Percentiles rank a stretch among this genome's conserved stretches.
These are phyloP conservation scores for Galeopsomyia nigrocyanea DNA, from an alignment of 2,888 invertebrate species.

Conservation along the genomic window DNA sequence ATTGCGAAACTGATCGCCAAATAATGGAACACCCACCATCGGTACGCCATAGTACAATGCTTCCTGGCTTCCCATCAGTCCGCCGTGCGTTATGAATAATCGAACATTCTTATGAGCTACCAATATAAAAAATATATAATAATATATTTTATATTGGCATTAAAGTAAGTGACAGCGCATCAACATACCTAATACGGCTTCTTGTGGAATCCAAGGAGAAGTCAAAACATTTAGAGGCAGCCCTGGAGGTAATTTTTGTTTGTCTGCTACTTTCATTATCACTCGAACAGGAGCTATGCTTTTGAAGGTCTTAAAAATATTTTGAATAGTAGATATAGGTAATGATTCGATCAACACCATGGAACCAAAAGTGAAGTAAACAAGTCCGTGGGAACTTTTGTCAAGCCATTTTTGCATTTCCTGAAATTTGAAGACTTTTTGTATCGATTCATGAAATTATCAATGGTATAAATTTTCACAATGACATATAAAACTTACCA, in stretches of 20 bases:
- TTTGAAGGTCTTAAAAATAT: constrained; percentile 51
- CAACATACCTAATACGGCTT: constrained; percentile 7
- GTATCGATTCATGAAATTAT: constrained; percentile 70
- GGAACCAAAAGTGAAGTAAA: constrained; percentile 59
- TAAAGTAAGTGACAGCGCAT: neutral
- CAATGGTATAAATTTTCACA: constrained; percentile 68
- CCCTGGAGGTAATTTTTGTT: constrained; percentile 50
- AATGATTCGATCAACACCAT: constrained; percentile 54
- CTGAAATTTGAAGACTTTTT: constrained; percentile 52
- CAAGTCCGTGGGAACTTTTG: constrained; percentile 54
- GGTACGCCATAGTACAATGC: constrained; percentile 61
- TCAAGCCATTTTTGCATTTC: constrained; percentile 56
- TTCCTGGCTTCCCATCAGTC: constrained; percentile 62
- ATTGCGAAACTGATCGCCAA: constrained; percentile 61
- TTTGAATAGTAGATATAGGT: constrained; percentile 49
- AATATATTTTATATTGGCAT: no score
- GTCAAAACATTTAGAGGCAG: constrained; percentile 54
- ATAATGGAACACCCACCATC: constrained; percentile 62
- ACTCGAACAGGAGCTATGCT: constrained; percentile 55
- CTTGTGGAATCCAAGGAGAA: constrained; percentile 55
- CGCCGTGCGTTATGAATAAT: constrained; percentile 64
- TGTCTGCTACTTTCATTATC: constrained; percentile 52
- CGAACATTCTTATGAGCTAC: constrained; percentile 52
- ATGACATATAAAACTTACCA: constrained; percentile 58
- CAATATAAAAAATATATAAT: no score